These are phyloP conservation scores for Cyclura pinguis DNA, from an alignment of 2,797 vertebrate species.

Conservation along the genomic window DNA sequence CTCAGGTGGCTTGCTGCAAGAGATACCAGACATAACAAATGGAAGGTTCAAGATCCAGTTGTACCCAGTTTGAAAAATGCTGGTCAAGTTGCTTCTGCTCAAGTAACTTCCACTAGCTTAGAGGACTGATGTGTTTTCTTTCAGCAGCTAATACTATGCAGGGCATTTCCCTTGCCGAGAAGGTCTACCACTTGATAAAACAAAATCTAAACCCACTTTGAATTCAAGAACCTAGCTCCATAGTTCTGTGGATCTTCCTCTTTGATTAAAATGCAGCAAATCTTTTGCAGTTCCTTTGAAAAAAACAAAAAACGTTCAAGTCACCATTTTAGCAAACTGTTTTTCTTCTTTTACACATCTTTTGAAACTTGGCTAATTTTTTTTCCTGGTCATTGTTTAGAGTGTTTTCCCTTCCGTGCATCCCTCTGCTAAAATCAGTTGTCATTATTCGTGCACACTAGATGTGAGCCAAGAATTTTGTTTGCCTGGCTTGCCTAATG, in stretches of 20 bases:
- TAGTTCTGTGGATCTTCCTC: slow-evolving; percentile 17
- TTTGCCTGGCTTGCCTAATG: slow-evolving; percentile 75
- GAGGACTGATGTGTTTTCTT: neutral
- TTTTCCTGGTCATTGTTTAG: slow-evolving; percentile 77
- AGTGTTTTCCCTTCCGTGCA: neutral
- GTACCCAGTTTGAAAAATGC: neutral
- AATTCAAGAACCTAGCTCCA: neutral
- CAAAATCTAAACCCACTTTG: neutral
- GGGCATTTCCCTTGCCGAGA: neutral
- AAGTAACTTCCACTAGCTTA: neutral
- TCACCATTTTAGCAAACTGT: slow-evolving; percentile 57
- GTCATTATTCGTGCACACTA: slow-evolving; percentile 78
- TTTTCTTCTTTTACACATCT: slow-evolving; percentile 63
- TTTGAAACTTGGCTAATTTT: slow-evolving; percentile 56
- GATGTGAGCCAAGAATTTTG: slow-evolving; percentile 79
- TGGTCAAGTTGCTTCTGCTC: neutral
- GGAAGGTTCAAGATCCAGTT: neutral
- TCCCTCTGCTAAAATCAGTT: slow-evolving; percentile 61
- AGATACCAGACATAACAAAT: neutral
- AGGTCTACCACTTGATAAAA: neutral
- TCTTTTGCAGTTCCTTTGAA: slow-evolving; percentile 42
- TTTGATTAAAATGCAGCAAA: slow-evolving; percentile 60
- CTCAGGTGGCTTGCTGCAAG: neutral
- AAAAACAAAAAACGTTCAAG: slow-evolving; percentile 27
- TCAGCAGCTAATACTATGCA: neutral